These are phyloP conservation scores for Neuroscelio doddi DNA, from an alignment of 2,888 invertebrate genomes.

Conservation along the genomic window DNA sequence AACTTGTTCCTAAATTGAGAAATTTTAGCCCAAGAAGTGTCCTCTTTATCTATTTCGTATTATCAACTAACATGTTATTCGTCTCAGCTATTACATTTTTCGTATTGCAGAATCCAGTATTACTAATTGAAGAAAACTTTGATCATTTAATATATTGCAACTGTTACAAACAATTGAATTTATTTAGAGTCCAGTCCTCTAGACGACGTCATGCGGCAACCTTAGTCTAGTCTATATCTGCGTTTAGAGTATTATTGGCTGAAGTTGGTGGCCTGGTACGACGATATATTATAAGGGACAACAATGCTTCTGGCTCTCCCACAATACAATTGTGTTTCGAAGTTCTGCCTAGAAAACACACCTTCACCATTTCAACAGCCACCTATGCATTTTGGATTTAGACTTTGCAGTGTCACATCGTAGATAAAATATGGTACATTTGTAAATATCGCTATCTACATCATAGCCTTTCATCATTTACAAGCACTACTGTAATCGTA, in stretches of 20 bases:
- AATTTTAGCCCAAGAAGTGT: too few species aligned
- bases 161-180: conserved; percentile 18
- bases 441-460: too few species aligned
- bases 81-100: too few species aligned
- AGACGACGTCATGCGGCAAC: conserved; percentile 26
- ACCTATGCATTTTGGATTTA: conserved; percentile 30
- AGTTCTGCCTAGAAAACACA: conserved; percentile 52
- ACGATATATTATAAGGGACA: conserved; percentile 60
- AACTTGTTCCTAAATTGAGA: too few species aligned
- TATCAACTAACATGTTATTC: too few species aligned
- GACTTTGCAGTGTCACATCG: too few species aligned
- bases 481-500: too few species aligned
- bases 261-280: conserved; percentile 57
- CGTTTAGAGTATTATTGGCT: conserved; percentile 60
- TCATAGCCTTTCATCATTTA: too few species aligned
- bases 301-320: conserved; percentile 56
- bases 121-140: background rate
- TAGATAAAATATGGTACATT: too few species aligned
- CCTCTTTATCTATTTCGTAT: too few species aligned
- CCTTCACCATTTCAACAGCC: conserved; percentile 39
- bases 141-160: conserved; percentile 12
- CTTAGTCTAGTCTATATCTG: conserved; percentile 53
- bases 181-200: conserved; percentile 23
- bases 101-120: too few species aligned
- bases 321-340: conserved; percentile 55